These are phyloP conservation scores for Podarcis siculus DNA, from an alignment of 2,797 vertebrate genomes.

Conservation along the genomic window DNA sequence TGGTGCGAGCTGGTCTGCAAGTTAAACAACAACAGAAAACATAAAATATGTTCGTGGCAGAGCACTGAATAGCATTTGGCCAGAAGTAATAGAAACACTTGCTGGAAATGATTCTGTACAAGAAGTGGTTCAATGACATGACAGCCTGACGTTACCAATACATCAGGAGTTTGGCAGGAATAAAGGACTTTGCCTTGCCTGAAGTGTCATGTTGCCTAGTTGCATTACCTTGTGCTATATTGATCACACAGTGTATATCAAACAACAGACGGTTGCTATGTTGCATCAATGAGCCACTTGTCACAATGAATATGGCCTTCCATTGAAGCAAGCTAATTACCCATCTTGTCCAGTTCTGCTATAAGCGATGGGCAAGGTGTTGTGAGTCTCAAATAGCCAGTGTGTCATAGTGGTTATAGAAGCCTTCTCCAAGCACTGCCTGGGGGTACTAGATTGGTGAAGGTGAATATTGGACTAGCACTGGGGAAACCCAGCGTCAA, in stretches of 20 bases:
- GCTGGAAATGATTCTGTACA: constrained; percentile 60
- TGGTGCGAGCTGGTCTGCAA: constrained; percentile 48
- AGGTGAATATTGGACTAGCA: neutral
- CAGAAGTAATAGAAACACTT: constrained; percentile 57
- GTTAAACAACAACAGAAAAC: constrained; percentile 45
- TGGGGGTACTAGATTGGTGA: too few species aligned
- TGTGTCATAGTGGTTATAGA: neutral
- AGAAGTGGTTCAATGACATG: constrained; percentile 51
- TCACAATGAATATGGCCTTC: neutral
- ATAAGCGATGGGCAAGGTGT: too few species aligned
- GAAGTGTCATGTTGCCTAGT: constrained; percentile 36
- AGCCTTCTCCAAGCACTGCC: too few species aligned
- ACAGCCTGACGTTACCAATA: constrained; percentile 68
- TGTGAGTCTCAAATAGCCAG: neutral
- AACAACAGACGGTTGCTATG: neutral
- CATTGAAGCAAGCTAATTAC: neutral
- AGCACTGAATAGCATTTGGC: constrained; percentile 36
- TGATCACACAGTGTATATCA: constrained; percentile 21
- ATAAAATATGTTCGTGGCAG: constrained; percentile 56
- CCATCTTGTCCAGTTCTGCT: neutral
- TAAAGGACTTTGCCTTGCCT: constrained; percentile 48
- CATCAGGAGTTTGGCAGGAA: constrained; percentile 32
- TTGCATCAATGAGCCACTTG: constrained; percentile 15
- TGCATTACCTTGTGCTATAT: neutral
- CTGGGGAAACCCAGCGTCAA: neutral